Evolutionary conservation across 2,797 vertebrate species (phyloP), one percentile per base, ranked within the genome.

Genomic region (Typhlichthys eigenmanni): DNA sequence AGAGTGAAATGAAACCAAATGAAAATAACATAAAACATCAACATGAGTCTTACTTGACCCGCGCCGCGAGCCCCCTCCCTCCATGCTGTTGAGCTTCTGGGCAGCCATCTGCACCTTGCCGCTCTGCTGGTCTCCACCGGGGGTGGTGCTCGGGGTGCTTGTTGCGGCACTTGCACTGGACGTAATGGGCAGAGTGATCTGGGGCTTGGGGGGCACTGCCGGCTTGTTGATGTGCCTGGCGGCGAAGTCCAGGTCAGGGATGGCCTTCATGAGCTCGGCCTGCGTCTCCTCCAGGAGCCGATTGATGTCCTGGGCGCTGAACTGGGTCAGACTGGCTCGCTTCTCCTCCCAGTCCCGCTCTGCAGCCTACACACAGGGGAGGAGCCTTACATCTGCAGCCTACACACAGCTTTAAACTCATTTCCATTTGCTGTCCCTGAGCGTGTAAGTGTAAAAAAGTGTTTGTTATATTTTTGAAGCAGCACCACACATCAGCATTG

Each of bases 281-380:
- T 98, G 96, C 0, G 97, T 98, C 91, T 98, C 96, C 57, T 98
- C 96, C 89, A 98, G 87, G 4, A 98, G 87, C 7, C 97, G 95
- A 76, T 97, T 98, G 90, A 99, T 98, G 91, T 98, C 97, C 91
- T 96, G 96, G 72, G 96, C 93, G 0, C 96, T 98, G 88, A 97
- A 98, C 87, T 98, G 96, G 78, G 95, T 97, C 85, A 98, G 87
- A 9, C 96, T 97, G 1, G 95, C 96, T 7, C 96, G 89, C 74
- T 97, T 98, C 92, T 98, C 96, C 87, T 98, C 97, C 97, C 96
- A 98, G 93, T 98, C 97, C 17, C 96, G 85, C 86, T 98, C 96
- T 0, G 96, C 96, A 13, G 96, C 96, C 96, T 98, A 62, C 24
- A 68, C 47, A 58, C 54, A 29, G 24, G 24, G 24, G 24, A 29